Base-by-base conservation (phyloP, 2,797 vertebrate genomes). In the Urophycis tenuis region DNA sequence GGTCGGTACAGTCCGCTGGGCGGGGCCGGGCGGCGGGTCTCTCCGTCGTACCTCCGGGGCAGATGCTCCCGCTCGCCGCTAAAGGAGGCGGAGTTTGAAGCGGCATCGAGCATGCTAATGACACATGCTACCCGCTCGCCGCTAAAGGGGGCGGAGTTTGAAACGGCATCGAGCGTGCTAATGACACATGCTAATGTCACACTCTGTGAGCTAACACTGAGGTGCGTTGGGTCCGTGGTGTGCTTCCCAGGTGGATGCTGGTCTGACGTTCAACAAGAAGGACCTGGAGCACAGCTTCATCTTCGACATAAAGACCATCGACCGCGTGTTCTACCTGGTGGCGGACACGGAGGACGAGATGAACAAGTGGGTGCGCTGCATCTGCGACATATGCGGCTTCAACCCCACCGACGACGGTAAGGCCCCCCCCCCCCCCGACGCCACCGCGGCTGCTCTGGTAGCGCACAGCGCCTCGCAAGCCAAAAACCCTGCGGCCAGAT, bases 351-450 rank as follows among this genome's bases (percentile, higher is more conserved):
- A 99, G 87, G 96, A 99, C 82, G 98, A 99, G 85, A 99, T 99
- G 98, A 99, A 99, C 92, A 99, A 98, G 96, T 99, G 97, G 97
- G 97, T 99, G 79, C 96, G 96, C 84, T 96, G 94, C 88, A 98
- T 99, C 91, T 99, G 98, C 77, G 97, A 99, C 89, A 99, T 99
- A 91, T 99, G 98, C 90, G 98, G 97, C 86, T 99, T 99, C 85
- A 99, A 99, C 88, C 96, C 98, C 89, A 99, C 97, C 22, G 98
- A 99, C 83, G 98, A 98, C 32, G 97, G 97, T 99, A 91, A 93
- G 93, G 3, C n/a, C 8, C 15, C 9, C 14, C 17, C 29, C 10
- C 30, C 3, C 8, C 15, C 10, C 9, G 15, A 15, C 5, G 17
- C 25, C 15, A 1, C n/a, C n/a, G n/a, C n/a, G n/a, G n/a, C 73